A percentile compares a stretch with the other conserved stretches of the same genome.
Evolutionary conservation across 2,113 vertebrate species (phyloP).

Genomic region (Mirza zaza): DNA sequence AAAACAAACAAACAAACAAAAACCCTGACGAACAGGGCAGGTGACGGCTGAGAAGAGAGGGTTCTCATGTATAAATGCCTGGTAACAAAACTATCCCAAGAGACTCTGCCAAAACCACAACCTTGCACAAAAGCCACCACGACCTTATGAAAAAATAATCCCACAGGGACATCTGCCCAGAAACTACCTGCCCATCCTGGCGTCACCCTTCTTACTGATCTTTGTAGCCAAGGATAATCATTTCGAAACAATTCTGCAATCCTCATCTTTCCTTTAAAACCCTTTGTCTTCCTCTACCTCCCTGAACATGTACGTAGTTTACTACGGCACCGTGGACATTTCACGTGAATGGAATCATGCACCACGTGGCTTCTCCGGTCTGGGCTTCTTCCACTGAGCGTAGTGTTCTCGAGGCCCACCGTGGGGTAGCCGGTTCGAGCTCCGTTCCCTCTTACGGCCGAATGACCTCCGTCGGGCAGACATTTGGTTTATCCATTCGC

Average conservation of each 20-base stretch:
- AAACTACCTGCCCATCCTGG: neutral
- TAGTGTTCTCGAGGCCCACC: no score
- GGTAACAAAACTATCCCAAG: neutral
- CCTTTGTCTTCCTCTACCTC: neutral
- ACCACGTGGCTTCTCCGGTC: fast-evolving
- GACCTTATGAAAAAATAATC: neutral
- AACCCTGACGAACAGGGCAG: neutral
- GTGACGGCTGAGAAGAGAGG: neutral
- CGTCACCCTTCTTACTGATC: neutral
- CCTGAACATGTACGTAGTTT: neutral
- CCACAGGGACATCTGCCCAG: neutral
- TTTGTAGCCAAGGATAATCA: neutral
- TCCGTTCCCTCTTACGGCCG: fast-evolving
- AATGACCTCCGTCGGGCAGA: fast-evolving
- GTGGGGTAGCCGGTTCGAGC: fast-evolving
- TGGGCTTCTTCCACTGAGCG: no score
- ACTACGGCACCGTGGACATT: neutral
- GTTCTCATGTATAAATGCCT: neutral
- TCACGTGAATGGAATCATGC: fast-evolving
- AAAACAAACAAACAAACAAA: no score
- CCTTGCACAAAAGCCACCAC: neutral
- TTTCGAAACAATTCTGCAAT: neutral
- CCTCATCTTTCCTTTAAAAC: neutral
- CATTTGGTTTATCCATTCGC: fast-evolving
- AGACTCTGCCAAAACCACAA: neutral